phyloP scores from a whole-genome alignment of 2,888 invertebrate species.

The Harmothoe impar region DNA sequence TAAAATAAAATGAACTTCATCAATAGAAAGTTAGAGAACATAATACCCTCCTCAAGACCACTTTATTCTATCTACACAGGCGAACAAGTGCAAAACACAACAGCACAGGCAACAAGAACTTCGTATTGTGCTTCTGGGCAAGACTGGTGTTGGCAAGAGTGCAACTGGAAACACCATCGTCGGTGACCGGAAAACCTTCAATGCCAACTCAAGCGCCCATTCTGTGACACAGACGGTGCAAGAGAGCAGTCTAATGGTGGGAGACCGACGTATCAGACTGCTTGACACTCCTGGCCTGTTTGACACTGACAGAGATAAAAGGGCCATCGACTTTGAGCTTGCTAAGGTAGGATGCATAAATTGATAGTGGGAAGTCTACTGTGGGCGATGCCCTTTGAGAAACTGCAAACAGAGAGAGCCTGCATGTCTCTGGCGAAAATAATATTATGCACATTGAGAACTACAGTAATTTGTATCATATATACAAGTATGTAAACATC shows the following conservation, averaged over 20 bases:
- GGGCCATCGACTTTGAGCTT: conserved; percentile 62
- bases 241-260: background rate
- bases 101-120: conserved; percentile 51
- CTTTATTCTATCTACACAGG: background rate
- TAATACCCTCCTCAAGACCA: too few species aligned
- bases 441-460: too few species aligned
- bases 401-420: too few species aligned
- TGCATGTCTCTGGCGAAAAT: too few species aligned
- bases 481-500: too few species aligned
- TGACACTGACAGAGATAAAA: conserved; percentile 67
- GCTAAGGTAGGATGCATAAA: too few species aligned
- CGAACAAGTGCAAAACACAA: background rate
- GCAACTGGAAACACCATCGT: conserved; percentile 67
- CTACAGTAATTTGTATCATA: too few species aligned
- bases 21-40: too few species aligned
- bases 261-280: conserved; percentile 60
- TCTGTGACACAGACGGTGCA: conserved; percentile 63
- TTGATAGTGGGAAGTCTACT: too few species aligned
- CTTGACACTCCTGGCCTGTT: conserved; percentile 69
- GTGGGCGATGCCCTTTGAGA: too few species aligned
- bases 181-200: conserved; percentile 52
- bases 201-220: conserved; percentile 62
- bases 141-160: conserved; percentile 68
- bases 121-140: conserved; percentile 66
- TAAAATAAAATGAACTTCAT: too few species aligned